Conservation (phyloP, 2,113 vertebrate species). For the Coracopsis vasa region DNA sequence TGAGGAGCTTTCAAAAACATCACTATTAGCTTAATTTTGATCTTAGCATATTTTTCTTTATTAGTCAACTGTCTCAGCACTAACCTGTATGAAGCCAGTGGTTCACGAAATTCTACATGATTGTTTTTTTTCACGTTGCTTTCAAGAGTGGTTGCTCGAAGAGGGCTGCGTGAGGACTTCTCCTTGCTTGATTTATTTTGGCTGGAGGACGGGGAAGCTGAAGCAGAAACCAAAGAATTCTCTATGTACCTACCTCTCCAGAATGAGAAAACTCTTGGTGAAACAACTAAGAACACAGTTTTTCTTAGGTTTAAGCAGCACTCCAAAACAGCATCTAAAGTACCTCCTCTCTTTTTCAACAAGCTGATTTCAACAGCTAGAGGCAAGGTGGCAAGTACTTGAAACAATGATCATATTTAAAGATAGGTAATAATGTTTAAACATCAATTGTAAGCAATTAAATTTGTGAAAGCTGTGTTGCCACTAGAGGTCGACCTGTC, state of each 20-base stretch:
- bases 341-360: neutral
- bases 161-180: conserved; percentile 87
- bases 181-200: conserved; percentile 78
- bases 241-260: conserved; percentile 72
- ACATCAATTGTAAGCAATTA: neutral
- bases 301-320: neutral
- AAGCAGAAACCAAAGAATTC: conserved; percentile 59
- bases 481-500: conserved; percentile 15
- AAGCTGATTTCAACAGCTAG: neutral
- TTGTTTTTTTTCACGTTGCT: conserved; percentile 85
- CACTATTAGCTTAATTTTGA: neutral
- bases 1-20: neutral
- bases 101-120: conserved; percentile 86
- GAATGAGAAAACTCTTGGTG: neutral
- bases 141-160: conserved; percentile 88
- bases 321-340: neutral
- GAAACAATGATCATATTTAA: neutral
- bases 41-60: neutral
- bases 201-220: conserved; percentile 71
- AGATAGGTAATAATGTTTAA: neutral
- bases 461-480: neutral
- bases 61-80: neutral
- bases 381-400: neutral
- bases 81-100: conserved; percentile 87
- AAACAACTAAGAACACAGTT: neutral